Base-by-base conservation (phyloP, 2,888 invertebrate genomes). In the Drosophila putrida region DNA sequence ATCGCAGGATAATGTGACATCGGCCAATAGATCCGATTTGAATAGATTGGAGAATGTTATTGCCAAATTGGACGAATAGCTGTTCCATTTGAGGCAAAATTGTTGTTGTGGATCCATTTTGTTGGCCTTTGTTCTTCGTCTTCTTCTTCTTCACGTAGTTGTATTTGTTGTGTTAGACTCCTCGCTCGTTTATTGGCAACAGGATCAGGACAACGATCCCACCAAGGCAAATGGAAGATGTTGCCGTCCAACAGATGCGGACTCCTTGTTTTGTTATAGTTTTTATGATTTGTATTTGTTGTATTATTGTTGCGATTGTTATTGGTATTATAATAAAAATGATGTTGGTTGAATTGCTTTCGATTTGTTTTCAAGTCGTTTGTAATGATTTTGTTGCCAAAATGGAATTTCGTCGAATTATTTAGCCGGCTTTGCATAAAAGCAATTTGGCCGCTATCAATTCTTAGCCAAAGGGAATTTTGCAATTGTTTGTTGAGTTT, bases 31-130 rank as follows among this genome's bases (percentile, higher is more conserved):
- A 94, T 97, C 97, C 92, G 97, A 97, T 94, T 97, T 97, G 95
- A 97, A 97, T 92, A 97, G 94, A 94, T 96, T 97, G 92, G 97
- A 97, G 94, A 97, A 97, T 90, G 97, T 96, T 90, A 97, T 96
- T 90, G 97, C 97, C 93, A 97, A 94, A 94, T 97, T 97, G 91
- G 96, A 97, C 93, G 97, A 97, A 93, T 97, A 97, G 94, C 97
- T 97, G 95, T 97, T 97, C 97, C 97, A 97, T 95, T 97, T 97
- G 91, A 97, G 95, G 94, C 97, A 97, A 94, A 97, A 97, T 94
- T 97, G 97, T 94, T 97, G 97, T 94, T 97, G 97, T 93, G 96
- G 96, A 95, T 97, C 97, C 97, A 97, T 97, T 94, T 75, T 86
- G 74, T 51, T 58, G 50, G 49, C 54, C 61, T 66, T 73, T 55